Conservation (phyloP, 1,140 invertebrate genomes). For the Stegodyphus mimosarum region DNA sequence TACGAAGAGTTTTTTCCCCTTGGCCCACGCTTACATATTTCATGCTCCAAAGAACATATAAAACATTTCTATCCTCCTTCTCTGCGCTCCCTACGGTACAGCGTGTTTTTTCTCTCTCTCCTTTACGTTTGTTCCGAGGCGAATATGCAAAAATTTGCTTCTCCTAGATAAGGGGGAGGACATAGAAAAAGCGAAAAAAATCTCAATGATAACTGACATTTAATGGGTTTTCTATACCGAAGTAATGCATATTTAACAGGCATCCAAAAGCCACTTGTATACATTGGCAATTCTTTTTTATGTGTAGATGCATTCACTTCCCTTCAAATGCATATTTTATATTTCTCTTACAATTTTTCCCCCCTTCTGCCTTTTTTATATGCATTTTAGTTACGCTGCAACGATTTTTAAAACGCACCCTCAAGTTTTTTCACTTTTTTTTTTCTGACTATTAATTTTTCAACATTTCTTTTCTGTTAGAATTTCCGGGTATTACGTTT, state of each 20-base stretch:
- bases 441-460: constrained; percentile 45
- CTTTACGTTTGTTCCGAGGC: background rate
- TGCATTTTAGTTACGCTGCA: constrained; percentile 53
- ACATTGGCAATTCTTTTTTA: constrained; percentile 41
- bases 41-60: constrained; percentile 56
- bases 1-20: background rate
- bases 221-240: constrained; percentile 59
- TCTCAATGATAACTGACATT: constrained; percentile 55
- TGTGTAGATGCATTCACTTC: constrained; percentile 14
- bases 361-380: constrained; percentile 21
- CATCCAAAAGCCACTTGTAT: constrained; percentile 53
- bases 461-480: constrained; percentile 27
- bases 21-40: constrained; percentile 46
- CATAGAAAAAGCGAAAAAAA: constrained; percentile 7
- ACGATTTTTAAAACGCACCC: constrained; percentile 53
- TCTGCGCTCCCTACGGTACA: background rate
- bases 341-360: constrained; percentile 35
- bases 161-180: too few relatives aligned
- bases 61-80: constrained; percentile 28
- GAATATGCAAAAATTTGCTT: constrained; percentile 54
- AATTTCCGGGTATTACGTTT: constrained; percentile 27
- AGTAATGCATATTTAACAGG: constrained; percentile 60
- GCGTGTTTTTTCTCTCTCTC: background rate
- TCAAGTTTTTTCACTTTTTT: constrained; percentile 18
- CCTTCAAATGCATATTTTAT: constrained; percentile 58